A percentile compares a stretch with the other conserved stretches of the same genome.
Evolutionary conservation across 2,797 vertebrate genomes (phyloP).

Genomic region (Clarias platycephalus): DNA sequence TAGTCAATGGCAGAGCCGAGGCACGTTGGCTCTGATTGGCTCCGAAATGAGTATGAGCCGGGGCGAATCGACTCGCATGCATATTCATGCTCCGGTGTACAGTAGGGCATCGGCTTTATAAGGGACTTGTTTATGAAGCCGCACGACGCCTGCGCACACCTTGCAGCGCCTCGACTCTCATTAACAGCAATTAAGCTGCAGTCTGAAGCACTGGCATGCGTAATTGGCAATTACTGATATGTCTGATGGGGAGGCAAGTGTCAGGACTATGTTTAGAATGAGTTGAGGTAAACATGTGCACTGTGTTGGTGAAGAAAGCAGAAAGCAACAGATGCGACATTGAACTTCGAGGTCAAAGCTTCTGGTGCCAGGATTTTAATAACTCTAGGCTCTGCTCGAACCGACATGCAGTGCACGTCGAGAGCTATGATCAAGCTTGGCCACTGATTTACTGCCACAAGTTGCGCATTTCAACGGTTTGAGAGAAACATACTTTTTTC

Average conservation of each 20-base stretch:
- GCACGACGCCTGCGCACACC: slow-evolving; percentile 63
- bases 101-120: slow-evolving; percentile 46
- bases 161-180: slow-evolving; percentile 65
- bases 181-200: slow-evolving; percentile 76
- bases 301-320: slow-evolving; percentile 35
- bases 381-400: slow-evolving; percentile 7
- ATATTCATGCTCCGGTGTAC: slow-evolving; percentile 68
- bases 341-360: slow-evolving; percentile 35
- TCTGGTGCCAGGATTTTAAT: slow-evolving; percentile 14
- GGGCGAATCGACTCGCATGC: slow-evolving; percentile 60
- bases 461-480: not conserved
- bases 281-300: slow-evolving; percentile 66
- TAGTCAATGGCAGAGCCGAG: slow-evolving; percentile 54
- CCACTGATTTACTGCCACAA: not conserved
- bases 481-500: not conserved
- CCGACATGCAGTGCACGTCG: slow-evolving; percentile 8
- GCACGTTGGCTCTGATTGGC: slow-evolving; percentile 52
- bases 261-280: slow-evolving; percentile 69
- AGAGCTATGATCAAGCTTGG: slow-evolving; percentile 18
- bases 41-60: slow-evolving; percentile 49
- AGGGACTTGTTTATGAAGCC: slow-evolving; percentile 40
- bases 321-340: slow-evolving; percentile 26
- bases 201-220: slow-evolving; percentile 70
- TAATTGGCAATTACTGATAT: slow-evolving; percentile 77
- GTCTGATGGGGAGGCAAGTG: slow-evolving; percentile 72